These are phyloP conservation scores for Pelosia muscerda DNA, from an alignment of 2,888 invertebrate genomes.

Conservation along the genomic window DNA sequence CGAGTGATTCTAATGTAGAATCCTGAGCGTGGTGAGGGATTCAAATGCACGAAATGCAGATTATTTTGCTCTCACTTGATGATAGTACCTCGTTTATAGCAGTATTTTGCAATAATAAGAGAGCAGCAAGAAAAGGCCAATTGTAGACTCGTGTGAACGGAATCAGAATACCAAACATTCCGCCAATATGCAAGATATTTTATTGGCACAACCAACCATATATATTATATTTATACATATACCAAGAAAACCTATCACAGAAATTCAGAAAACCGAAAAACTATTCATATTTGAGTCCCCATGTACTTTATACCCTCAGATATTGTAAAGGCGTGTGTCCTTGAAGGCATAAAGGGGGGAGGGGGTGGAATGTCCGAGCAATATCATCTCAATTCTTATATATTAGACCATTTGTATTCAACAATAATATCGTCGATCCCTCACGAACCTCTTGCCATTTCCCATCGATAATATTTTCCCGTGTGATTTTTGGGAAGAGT, in stretches of 20 bases:
- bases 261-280: constrained; percentile 2
- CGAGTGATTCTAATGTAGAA: no score
- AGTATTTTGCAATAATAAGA: no score
- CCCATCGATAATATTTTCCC: constrained; percentile 29
- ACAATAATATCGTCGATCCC: constrained; percentile 49
- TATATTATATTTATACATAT: no score
- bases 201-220: background rate
- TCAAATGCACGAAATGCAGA: no score
- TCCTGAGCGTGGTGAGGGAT: no score
- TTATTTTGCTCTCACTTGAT: no score
- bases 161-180: background rate
- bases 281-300: constrained; percentile 13
- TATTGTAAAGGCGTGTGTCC: constrained; percentile 38
- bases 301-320: constrained; percentile 16
- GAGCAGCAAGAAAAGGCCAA: no score
- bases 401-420: constrained; percentile 62
- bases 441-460: constrained; percentile 31
- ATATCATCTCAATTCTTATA: constrained; percentile 56
- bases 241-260: background rate
- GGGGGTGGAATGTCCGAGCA: constrained; percentile 38
- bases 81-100: no score
- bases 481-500: constrained; percentile 18
- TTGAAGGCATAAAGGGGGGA: constrained; percentile 24
- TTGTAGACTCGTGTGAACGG: no score
- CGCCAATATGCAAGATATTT: background rate